Percentiles rank a stretch among this genome's conserved stretches.
Evolutionary conservation across 1,140 invertebrate genomes (phyloP).

Genomic region (Notospermus geniculatus): DNA sequence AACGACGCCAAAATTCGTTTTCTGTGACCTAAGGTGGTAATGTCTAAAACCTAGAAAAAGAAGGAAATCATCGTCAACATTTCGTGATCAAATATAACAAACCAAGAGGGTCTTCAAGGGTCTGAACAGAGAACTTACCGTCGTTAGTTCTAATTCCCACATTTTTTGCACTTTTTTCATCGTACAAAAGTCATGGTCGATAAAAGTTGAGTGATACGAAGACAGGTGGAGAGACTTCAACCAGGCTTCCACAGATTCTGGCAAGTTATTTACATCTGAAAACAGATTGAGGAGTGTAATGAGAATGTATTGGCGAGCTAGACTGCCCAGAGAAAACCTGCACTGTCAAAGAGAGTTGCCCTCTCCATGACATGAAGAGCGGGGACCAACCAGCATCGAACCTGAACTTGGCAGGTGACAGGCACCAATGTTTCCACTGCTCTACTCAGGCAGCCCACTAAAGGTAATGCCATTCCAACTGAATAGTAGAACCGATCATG

Average conservation of each 20-base stretch:
- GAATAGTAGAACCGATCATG: too few species aligned
- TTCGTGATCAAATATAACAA: background rate
- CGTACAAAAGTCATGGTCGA: slow-evolving; percentile 84
- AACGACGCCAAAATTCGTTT: slow-evolving; percentile 86
- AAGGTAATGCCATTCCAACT: too few species aligned
- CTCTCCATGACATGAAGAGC: too few species aligned
- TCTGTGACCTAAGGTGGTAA: slow-evolving; percentile 83
- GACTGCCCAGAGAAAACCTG: too few species aligned
- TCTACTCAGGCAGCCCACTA: too few species aligned
- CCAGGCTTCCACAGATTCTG: slow-evolving; percentile 71
- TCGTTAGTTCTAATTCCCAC: slow-evolving; percentile 90
- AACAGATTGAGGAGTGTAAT: too few species aligned
- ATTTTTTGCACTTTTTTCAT: slow-evolving; percentile 83
- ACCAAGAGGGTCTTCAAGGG: background rate
- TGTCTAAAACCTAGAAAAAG: slow-evolving; percentile 67
- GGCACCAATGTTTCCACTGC: too few species aligned
- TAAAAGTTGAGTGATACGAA: slow-evolving; percentile 70
- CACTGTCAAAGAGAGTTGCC: too few species aligned
- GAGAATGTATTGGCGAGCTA: too few species aligned
- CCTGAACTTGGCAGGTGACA: too few species aligned
- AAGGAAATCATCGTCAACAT: slow-evolving; percentile 1
- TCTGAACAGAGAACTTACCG: slow-evolving; percentile 28
- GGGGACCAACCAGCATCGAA: too few species aligned
- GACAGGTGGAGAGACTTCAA: slow-evolving; percentile 69
- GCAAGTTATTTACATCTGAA: slow-evolving; percentile 36